Conservation (phyloP, 2,113 vertebrate genomes). For the Ictalurus punctatus region DNA sequence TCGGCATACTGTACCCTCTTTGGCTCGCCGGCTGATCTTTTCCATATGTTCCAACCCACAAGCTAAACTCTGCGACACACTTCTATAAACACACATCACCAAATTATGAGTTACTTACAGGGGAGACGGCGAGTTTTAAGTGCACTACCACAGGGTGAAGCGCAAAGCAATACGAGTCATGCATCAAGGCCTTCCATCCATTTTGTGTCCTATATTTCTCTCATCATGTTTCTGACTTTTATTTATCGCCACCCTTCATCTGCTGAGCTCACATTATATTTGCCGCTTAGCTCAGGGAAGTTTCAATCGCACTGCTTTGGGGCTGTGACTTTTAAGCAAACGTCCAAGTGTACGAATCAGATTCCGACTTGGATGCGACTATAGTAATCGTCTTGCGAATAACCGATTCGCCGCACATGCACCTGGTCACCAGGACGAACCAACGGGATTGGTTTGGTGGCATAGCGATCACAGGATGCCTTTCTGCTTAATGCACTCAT, state of each 20-base stretch:
- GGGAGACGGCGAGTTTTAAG: slow-evolving; percentile 27
- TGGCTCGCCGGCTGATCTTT: slow-evolving; percentile 51
- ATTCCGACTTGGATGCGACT: slow-evolving; percentile 2
- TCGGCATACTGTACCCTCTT: slow-evolving; percentile 41
- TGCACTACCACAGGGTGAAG: slow-evolving; percentile 23
- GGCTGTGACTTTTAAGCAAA: slow-evolving; percentile 32
- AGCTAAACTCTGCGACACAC: slow-evolving; percentile 55
- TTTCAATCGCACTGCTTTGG: slow-evolving; percentile 15
- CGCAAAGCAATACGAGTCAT: slow-evolving; percentile 1
- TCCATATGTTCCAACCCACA: slow-evolving; percentile 54
- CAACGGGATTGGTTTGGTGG: background rate
- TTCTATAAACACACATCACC: slow-evolving; percentile 54
- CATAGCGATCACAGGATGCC: background rate
- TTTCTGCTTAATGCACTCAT: slow-evolving; percentile 19
- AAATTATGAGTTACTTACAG: slow-evolving; percentile 53
- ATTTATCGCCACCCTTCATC: background rate
- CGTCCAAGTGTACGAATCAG: slow-evolving; percentile 5
- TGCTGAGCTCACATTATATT: background rate
- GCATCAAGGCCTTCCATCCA: slow-evolving; percentile 28
- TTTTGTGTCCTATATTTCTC: slow-evolving; percentile 5
- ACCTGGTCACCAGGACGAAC: background rate
- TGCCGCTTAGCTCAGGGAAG: background rate
- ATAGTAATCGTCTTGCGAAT: background rate
- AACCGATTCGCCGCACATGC: background rate
- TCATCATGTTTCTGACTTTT: background rate